Conservation (phyloP, 1,140 invertebrate species). For the Zeugodacus cucurbitae region DNA sequence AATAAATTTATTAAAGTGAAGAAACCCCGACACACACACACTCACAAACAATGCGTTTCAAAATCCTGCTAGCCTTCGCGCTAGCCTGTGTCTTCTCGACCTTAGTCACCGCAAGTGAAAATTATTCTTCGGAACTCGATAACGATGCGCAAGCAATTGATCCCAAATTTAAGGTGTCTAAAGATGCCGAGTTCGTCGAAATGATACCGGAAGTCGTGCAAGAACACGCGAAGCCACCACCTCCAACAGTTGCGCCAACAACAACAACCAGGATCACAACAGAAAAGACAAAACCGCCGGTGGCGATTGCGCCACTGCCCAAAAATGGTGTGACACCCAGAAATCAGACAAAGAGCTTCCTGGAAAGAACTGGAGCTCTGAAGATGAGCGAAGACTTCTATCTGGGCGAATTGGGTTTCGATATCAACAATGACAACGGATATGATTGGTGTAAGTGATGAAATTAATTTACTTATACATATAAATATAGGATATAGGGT, state of each 20-base stretch:
- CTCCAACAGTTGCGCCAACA: not conserved
- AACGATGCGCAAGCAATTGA: constrained; percentile 46
- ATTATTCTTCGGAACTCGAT: constrained; percentile 57
- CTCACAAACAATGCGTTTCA: constrained; percentile 58
- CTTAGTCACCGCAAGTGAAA: constrained; percentile 61
- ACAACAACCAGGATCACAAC: constrained; percentile 28
- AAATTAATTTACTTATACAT: not conserved
- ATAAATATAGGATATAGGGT: too few relatives aligned
- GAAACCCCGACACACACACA: constrained; percentile 46
- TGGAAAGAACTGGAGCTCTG: constrained; percentile 53
- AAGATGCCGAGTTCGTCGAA: constrained; percentile 44
- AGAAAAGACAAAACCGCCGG: not conserved
- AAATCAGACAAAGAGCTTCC: constrained; percentile 45
- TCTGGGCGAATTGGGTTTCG: constrained; percentile 57
- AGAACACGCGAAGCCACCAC: constrained; percentile 1
- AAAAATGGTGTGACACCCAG: not conserved
- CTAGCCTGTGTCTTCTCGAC: constrained; percentile 60
- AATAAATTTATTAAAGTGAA: constrained; percentile 46
- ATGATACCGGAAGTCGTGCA: constrained; percentile 48
- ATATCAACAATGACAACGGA: constrained; percentile 52
- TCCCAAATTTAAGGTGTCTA: constrained; percentile 43
- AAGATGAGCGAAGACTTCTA: constrained; percentile 52
- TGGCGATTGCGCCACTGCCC: not conserved
- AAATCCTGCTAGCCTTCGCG: constrained; percentile 60
- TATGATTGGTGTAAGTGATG: constrained; percentile 61